Conservation (phyloP, 1,140 invertebrate species). For the Caenorhabditis latens region DNA sequence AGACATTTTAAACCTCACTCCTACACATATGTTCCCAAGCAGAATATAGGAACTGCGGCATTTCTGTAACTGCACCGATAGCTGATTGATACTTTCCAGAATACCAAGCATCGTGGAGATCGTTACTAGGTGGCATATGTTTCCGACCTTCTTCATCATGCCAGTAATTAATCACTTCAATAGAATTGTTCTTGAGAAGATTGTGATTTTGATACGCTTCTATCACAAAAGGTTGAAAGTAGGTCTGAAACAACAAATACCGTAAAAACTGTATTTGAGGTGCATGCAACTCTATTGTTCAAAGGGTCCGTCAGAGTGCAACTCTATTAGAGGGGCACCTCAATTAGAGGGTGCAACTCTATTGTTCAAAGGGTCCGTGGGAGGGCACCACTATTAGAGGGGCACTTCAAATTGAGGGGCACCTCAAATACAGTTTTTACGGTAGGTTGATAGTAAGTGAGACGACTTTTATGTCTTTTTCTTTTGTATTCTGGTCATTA, state of each 20-base stretch:
- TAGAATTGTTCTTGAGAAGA: not conserved
- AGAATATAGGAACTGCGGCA: not conserved
- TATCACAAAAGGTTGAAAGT: conserved; percentile 34
- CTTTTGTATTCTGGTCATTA: too few species aligned
- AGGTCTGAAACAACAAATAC: not conserved
- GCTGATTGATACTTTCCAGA: conserved; percentile 29
- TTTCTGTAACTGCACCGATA: not conserved
- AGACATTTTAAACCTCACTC: not conserved
- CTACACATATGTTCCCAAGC: conserved; percentile 34
- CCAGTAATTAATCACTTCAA: not conserved
- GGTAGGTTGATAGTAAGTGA: not conserved
- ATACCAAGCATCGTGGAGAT: conserved; percentile 31
- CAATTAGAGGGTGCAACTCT: too few species aligned
- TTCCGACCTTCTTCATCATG: conserved; percentile 21
- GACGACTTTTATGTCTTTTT: too few species aligned
- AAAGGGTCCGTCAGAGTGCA: too few species aligned
- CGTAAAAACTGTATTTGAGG: too few species aligned
- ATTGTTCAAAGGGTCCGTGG: too few species aligned
- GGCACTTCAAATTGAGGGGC: too few species aligned
- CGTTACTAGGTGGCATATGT: not conserved
- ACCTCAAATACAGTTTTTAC: too few species aligned
- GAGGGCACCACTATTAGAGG: too few species aligned
- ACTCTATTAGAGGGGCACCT: too few species aligned
- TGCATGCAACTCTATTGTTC: too few species aligned
- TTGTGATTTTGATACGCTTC: conserved; percentile 25